Percentiles rank a stretch among this genome's conserved stretches.
These are phyloP conservation scores for Delphinapterus leucas DNA, from an alignment of 2,113 vertebrate species.

Conservation along the genomic window DNA sequence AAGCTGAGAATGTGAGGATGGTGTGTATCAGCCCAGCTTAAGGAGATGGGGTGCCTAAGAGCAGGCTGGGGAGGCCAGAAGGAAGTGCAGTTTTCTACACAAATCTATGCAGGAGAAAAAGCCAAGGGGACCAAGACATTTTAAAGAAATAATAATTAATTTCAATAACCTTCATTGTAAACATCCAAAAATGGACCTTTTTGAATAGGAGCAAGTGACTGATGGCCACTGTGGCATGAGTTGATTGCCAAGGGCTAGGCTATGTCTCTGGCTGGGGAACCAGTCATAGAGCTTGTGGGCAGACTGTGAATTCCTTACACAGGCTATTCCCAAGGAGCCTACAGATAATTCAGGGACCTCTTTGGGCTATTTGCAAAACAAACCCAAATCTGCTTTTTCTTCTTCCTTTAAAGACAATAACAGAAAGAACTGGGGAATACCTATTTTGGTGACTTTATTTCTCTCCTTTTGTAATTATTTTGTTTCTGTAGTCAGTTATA, in stretches of 20 bases:
- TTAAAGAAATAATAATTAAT: neutral
- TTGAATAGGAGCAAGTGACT: neutral
- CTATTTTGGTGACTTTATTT: neutral
- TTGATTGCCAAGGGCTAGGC: neutral
- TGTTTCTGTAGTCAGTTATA: neutral
- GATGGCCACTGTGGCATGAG: too few relatives aligned
- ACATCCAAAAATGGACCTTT: neutral
- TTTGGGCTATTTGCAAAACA: neutral
- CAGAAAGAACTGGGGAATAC: neutral
- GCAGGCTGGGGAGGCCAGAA: neutral
- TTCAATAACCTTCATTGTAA: neutral
- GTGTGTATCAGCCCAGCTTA: neutral
- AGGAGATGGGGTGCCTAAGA: neutral
- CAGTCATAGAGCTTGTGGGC: neutral
- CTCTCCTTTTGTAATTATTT: neutral
- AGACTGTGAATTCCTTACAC: neutral
- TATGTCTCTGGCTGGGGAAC: neutral
- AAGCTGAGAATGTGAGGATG: slow-evolving; percentile 21
- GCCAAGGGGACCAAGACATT: too few relatives aligned
- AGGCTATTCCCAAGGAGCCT: neutral
- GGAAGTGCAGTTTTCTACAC: neutral
- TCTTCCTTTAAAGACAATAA: neutral
- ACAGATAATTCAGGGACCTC: neutral
- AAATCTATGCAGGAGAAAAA: neutral
- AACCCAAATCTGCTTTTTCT: neutral